These are phyloP conservation scores for Xestoiulus laeticollis DNA, from an alignment of 2,888 invertebrate genomes.

Conservation along the genomic window DNA sequence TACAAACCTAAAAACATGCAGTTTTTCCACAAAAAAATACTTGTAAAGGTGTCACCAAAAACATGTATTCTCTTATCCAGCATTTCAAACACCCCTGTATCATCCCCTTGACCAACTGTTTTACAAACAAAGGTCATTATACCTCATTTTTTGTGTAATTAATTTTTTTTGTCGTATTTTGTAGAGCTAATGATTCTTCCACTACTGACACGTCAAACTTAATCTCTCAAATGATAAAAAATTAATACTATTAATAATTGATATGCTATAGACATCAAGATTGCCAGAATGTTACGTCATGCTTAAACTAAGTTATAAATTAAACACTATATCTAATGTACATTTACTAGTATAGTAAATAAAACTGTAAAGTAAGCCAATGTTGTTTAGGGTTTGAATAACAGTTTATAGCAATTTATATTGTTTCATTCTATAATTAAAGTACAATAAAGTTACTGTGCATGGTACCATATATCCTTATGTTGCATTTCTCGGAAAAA, in stretches of 20 bases:
- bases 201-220: conserved; percentile 1
- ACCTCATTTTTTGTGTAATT: conserved; percentile 18
- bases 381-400: no score
- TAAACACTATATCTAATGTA: no score
- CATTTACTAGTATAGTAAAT: no score
- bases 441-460: no score
- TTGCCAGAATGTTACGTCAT: not conserved
- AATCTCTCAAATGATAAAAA: not conserved
- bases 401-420: no score
- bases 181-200: conserved; percentile 4
- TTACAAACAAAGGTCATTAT: not conserved
- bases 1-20: no score
- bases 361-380: no score
- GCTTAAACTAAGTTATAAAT: no score
- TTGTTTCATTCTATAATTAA: no score
- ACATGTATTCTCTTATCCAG: not conserved
- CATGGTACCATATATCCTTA: no score
- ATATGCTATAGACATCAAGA: not conserved
- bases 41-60: not conserved
- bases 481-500: not conserved
- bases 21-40: no score
- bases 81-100: not conserved
- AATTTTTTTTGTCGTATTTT: not conserved
- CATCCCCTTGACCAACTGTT: not conserved
- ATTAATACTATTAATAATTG: not conserved